Percentiles rank a stretch among this genome's conserved stretches.
Conservation (phyloP, 2,888 invertebrate genomes). For the Corbicula japonica region DNA sequence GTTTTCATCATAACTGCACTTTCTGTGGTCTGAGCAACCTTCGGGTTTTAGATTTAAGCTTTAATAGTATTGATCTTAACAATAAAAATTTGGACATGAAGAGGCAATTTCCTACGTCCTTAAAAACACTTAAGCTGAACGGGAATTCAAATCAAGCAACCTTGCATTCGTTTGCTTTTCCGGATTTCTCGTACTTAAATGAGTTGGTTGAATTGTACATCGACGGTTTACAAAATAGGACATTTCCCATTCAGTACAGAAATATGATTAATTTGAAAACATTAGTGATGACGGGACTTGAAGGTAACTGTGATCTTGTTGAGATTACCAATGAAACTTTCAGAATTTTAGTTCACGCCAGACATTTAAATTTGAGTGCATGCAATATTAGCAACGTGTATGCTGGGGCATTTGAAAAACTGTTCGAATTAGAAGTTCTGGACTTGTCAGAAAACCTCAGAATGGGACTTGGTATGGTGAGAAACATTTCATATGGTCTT, state of each 20-base stretch:
- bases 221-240: conserved; percentile 13
- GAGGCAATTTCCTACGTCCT: background rate
- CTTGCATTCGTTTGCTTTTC: no score
- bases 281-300: conserved; percentile 10
- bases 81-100: no score
- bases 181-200: background rate
- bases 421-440: conserved; percentile 14
- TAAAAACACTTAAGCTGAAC: conserved; percentile 3
- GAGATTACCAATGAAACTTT: conserved; percentile 22
- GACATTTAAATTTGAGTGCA: conserved; percentile 3
- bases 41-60: background rate
- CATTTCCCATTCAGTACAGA: background rate
- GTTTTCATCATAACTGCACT: background rate
- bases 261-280: background rate
- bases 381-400: conserved; percentile 7
- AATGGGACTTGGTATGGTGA: conserved; percentile 32
- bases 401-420: conserved; percentile 15
- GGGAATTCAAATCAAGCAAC: background rate
- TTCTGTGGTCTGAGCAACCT: background rate
- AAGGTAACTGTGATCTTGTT: conserved; percentile 8
- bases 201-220: background rate
- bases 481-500: conserved; percentile 51
- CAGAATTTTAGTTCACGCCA: background rate
- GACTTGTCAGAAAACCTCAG: conserved; percentile 47
- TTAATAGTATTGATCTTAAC: background rate